Percentiles rank a stretch among this genome's conserved stretches.
Evolutionary conservation across 1,140 invertebrate species (phyloP).

Genomic region (Trinorchestia longiramus): DNA sequence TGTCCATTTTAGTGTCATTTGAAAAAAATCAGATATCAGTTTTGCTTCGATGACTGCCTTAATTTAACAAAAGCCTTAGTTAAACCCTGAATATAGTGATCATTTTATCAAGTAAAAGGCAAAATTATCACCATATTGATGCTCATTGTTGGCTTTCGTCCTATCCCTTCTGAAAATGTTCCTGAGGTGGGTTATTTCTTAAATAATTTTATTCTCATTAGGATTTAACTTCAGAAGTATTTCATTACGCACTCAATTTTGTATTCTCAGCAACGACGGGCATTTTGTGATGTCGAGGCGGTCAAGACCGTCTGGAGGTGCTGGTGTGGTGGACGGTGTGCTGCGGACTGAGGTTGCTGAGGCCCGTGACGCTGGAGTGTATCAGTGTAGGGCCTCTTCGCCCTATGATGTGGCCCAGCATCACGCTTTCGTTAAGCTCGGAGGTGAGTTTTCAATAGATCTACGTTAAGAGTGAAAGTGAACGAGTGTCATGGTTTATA

Average conservation of each 20-base stretch:
- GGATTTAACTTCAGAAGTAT: background rate
- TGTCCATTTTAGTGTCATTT: too few relatives aligned
- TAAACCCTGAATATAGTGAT: background rate
- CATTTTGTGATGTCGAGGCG: background rate
- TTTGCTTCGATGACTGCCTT: background rate
- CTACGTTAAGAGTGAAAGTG: background rate
- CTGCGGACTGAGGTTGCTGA: background rate
- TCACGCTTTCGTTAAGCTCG: constrained; percentile 24
- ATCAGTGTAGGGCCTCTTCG: constrained; percentile 35
- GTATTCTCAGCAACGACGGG: background rate
- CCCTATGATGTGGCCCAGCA: background rate
- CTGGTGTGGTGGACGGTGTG: background rate
- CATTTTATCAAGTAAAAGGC: background rate
- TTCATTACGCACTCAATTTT: background rate
- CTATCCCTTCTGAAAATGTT: background rate
- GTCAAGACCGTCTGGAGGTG: background rate
- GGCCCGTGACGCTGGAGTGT: constrained; percentile 6
- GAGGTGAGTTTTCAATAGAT: background rate
- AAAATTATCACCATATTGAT: background rate
- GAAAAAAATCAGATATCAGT: too few relatives aligned
- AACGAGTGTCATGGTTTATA: too few relatives aligned
- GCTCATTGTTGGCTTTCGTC: background rate
- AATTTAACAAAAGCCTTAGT: background rate
- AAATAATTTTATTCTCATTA: background rate
- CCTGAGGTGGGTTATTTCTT: background rate